Evolutionary conservation across 2,888 invertebrate species (phyloP).

Genomic region (Melipona beecheii): DNA sequence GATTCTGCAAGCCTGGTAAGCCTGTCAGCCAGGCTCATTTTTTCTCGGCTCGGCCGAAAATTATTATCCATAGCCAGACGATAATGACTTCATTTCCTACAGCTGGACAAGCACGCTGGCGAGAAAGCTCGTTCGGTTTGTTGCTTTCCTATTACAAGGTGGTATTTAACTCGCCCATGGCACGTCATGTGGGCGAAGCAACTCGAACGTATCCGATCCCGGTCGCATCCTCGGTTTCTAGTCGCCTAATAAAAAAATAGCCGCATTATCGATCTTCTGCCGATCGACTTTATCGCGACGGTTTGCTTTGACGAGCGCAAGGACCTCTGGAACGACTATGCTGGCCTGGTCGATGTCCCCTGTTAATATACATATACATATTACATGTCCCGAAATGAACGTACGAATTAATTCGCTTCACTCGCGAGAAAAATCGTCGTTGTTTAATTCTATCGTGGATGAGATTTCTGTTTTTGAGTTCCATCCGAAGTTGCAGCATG

Average conservation of each 20-base stretch:
- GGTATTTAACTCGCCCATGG: conserved; percentile 69
- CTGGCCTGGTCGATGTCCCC: conserved; percentile 73
- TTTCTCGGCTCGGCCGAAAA: conserved; percentile 73
- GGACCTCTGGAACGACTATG: conserved; percentile 70
- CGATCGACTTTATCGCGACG: conserved; percentile 68
- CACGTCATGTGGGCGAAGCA: conserved; percentile 46
- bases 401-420: neutral
- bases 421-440: neutral
- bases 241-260: conserved; percentile 80
- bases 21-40: conserved; percentile 74
- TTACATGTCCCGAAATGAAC: conserved; percentile 36
- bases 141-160: conserved; percentile 74
- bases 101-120: neutral
- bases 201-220: conserved; percentile 41
- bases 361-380: conserved; percentile 74
- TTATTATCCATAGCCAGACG: conserved; percentile 61
- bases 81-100: neutral
- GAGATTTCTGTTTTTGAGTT: neutral
- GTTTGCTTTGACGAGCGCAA: conserved; percentile 14
- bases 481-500: no score
- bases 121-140: conserved; percentile 50
- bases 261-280: conserved; percentile 77
- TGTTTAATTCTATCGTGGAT: neutral
- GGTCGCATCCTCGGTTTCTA: conserved; percentile 63
- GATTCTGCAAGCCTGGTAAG: conserved; percentile 75